These are phyloP conservation scores for Phyllotreta cruciferae DNA, from an alignment of 2,888 invertebrate species.

Conservation along the genomic window DNA sequence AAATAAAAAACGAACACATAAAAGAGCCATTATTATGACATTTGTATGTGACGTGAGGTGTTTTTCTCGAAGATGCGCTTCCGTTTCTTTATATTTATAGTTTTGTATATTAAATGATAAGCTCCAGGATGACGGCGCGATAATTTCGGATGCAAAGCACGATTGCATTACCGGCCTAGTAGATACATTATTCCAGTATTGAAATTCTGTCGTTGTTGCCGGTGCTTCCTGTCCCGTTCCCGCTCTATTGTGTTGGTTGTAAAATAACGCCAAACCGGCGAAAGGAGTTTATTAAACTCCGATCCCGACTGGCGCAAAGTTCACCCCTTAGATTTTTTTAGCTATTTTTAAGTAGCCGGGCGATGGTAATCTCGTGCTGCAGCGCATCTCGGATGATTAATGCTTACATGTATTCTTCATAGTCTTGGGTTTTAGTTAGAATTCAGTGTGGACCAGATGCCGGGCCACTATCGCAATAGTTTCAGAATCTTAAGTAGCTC, in stretches of 20 bases:
- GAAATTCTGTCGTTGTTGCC: conserved; percentile 21
- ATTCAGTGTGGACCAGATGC: too few relatives aligned
- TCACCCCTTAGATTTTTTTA: too few relatives aligned
- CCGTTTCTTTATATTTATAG: conserved; percentile 12
- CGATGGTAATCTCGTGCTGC: too few relatives aligned
- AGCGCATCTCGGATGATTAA: too few relatives aligned
- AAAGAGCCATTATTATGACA: not conserved
- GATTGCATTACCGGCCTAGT: conserved; percentile 25
- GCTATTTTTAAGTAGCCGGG: too few relatives aligned
- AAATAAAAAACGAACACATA: not conserved
- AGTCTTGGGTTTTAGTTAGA: too few relatives aligned
- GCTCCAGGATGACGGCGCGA: not conserved
- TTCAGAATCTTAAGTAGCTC: too few relatives aligned
- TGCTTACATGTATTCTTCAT: too few relatives aligned
- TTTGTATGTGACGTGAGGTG: conserved; percentile 4
- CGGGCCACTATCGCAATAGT: too few relatives aligned
- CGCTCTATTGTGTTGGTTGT: conserved; percentile 7
- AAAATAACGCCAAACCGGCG: not conserved
- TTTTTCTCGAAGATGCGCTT: conserved; percentile 7
- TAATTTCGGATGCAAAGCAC: conserved; percentile 22
- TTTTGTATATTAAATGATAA: conserved; percentile 8
- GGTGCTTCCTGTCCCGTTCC: conserved; percentile 28
- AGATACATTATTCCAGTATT: conserved; percentile 19
- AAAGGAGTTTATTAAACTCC: too few relatives aligned
- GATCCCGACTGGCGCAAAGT: too few relatives aligned